Evolutionary conservation across 1,140 invertebrate species (phyloP), one percentile per base, ranked within the genome.

Genomic region (Scaptomyza hsui): DNA sequence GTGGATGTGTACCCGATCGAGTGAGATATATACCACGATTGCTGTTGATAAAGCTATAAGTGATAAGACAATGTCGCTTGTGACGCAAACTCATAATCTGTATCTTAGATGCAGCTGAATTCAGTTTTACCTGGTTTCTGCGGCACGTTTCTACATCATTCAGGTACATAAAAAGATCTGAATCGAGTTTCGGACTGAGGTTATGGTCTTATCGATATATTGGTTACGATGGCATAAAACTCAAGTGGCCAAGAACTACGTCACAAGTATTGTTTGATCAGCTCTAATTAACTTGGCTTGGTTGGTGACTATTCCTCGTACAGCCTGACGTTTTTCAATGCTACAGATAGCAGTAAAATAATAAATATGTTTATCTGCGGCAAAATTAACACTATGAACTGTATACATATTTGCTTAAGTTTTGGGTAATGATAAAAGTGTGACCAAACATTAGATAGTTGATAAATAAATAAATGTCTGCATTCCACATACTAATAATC

Each of bases 1-100:
- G 13, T n/a, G 24, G 44, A 48, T 35, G 19, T 19, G 48, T 39
- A 60, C 45, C 51, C 37, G 47, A 60, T 61, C 56, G 56, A 60
- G 42, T 60, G 56, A 67, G 47, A 72, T 59, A 53, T 32, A 72
- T n/a, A 16, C 24, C 7, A n/a, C 12, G n/a, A 37, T 37, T 37
- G 32, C 32, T 67, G 24, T 24, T 51, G 56, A 73, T 70, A 57
- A 56, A 19, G 39, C 45, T 44, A 39, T 26, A 24, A 12, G 7
- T 5, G 65, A 73, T 70, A 73, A 70, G 42, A 32, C 15, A 10
- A 37, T 41, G 37, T 47, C 21, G 32, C 9, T 41, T 45, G 24
- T 73, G 71, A 73, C 71, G 71, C 65, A 73, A 63, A 39, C 29
- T 21, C 9, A 73, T 69, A 52, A 63, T 60, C 13, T 49, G n/a